Evolutionary conservation across 1,140 invertebrate species (phyloP).

Genomic region (Arion vulgaris): DNA sequence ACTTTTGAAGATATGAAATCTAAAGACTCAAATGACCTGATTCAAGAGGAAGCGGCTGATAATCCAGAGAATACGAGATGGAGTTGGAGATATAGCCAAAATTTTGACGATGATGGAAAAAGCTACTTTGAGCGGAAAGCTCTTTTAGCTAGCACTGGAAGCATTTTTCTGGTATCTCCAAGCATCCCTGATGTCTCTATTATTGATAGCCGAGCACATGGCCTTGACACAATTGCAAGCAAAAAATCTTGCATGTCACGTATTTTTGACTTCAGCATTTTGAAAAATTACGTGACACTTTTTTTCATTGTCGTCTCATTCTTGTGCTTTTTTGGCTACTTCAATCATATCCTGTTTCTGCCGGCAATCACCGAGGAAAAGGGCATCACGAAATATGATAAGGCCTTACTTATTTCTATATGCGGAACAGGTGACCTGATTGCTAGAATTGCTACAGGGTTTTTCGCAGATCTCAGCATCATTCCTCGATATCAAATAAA

Average conservation of each 20-base stretch:
- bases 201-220: neutral
- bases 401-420: slow-evolving; percentile 57
- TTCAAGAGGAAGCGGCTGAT: slow-evolving; percentile 32
- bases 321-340: slow-evolving; percentile 62
- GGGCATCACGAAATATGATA: slow-evolving; percentile 52
- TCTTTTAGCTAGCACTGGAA: slow-evolving; percentile 37
- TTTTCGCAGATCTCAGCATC: slow-evolving; percentile 53
- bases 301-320: slow-evolving; percentile 55
- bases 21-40: neutral
- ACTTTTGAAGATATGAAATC: neutral
- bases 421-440: slow-evolving; percentile 59
- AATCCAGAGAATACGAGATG: neutral
- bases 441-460: slow-evolving; percentile 53
- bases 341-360: slow-evolving; percentile 65
- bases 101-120: slow-evolving; percentile 27
- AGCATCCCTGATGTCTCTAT: slow-evolving; percentile 3
- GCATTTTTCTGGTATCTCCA: slow-evolving; percentile 27
- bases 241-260: neutral
- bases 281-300: slow-evolving; percentile 54
- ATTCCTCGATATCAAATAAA: slow-evolving; percentile 59
- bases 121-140: slow-evolving; percentile 1
- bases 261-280: slow-evolving; percentile 56
- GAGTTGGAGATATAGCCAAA: no score
- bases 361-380: slow-evolving; percentile 45
- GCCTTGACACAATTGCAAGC: neutral